Evolutionary conservation across 2,888 invertebrate species (phyloP), one percentile per base, ranked within the genome.

Genomic region (Pyrgus malvae): DNA sequence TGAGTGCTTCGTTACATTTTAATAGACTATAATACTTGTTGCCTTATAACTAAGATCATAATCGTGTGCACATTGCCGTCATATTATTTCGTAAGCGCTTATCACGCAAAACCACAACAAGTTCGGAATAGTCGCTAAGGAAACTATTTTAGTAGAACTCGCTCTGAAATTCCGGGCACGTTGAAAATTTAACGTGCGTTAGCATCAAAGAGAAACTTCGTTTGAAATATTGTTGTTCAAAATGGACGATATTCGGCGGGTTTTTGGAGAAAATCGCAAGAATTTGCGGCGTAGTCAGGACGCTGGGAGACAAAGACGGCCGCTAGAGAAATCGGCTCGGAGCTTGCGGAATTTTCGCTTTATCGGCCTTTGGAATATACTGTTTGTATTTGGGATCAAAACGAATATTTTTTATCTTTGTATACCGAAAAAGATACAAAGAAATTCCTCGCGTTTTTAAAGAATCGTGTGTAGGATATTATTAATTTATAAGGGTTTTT

Each of bases 81-180:
- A 33, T 21, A 50, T 50, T 50, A 41, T 35, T 50, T 35, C 42
- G 35, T 50, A 27, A 35, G 35, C 25, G 35, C 42, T 33, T 42
- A 50, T 48, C 33, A 42, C 31, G 40, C 33, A 31, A 41, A 23
- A 31, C 50, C 50, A 50, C 50, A 48, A 57, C 56, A 57, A 55
- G 46, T 44, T 41, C 19, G 44, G 56, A 48, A 56, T 48, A 58
- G 51, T 53, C 42, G 66, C 51, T 62, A 71, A 74, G 76, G 74
- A 68, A 84, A 84, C 85, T 84, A 83, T 83, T 79, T 66, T 70
- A 67, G 72, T 75, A 74, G 78, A 78, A 83, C 80, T 79, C 71
- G 69, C 78, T 74, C 72, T 69, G 69, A 81, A 80, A 83, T 82
- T 72, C 70, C 65, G 58, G 67, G 80, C 70, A 77, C 75, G 79